These are phyloP conservation scores for Hystrix brachyura DNA, from an alignment of 2,113 vertebrate species.

Conservation along the genomic window DNA sequence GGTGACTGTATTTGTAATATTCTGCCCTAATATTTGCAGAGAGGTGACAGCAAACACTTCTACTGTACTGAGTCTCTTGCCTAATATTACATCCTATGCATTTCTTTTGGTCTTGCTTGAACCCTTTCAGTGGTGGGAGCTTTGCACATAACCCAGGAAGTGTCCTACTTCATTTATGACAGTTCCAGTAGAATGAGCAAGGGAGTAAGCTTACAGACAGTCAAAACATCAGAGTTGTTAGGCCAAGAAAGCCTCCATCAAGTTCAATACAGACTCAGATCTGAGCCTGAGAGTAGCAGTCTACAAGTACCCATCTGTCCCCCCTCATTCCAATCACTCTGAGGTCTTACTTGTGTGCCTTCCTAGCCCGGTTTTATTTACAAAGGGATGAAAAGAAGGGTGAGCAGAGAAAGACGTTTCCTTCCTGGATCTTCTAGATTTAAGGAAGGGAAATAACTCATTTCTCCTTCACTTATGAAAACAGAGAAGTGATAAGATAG, in stretches of 20 bases:
- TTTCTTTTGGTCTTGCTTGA: background rate
- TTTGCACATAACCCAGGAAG: background rate
- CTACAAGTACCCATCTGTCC: background rate
- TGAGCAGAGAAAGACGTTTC: background rate
- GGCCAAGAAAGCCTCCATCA: background rate
- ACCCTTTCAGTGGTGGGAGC: background rate
- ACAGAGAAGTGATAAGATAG: background rate
- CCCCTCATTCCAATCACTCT: background rate
- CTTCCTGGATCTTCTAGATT: background rate
- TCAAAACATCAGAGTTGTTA: background rate
- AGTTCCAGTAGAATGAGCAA: fast-evolving
- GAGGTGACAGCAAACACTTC: background rate
- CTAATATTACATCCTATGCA: background rate
- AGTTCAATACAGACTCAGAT: background rate
- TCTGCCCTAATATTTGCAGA: background rate
- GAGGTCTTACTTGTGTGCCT: background rate
- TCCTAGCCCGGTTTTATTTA: background rate
- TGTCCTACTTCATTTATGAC: background rate
- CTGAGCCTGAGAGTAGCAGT: background rate
- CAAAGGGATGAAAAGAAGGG: background rate
- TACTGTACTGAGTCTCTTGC: background rate
- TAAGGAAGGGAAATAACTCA: fast-evolving
- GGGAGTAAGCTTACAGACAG: background rate
- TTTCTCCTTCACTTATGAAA: background rate
- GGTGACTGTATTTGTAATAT: background rate